Conservation (phyloP, 2,113 vertebrate species). For the Lepus timidus region DNA sequence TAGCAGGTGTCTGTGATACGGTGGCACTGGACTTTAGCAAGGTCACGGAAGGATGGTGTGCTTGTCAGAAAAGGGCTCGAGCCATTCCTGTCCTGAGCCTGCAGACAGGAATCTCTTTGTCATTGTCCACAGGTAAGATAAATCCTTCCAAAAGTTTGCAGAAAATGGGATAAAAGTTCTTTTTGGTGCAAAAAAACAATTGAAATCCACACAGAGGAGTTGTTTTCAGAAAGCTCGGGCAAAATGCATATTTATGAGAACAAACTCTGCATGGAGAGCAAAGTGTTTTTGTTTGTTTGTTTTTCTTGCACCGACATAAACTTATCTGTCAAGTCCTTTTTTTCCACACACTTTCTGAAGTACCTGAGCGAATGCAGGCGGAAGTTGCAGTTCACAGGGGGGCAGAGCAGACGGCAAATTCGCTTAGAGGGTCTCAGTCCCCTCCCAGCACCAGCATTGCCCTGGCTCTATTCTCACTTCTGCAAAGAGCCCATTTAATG, state of each 20-base stretch:
- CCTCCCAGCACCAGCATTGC: background rate
- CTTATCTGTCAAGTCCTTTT: too few relatives aligned
- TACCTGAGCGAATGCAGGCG: background rate
- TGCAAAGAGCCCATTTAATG: background rate
- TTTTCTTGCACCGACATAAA: too few relatives aligned
- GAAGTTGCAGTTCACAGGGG: background rate
- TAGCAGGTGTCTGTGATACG: background rate
- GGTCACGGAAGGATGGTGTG: background rate
- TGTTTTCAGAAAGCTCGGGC: too few relatives aligned
- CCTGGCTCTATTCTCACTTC: background rate
- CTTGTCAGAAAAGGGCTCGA: background rate
- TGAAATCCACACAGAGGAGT: too few relatives aligned
- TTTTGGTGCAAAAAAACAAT: too few relatives aligned
- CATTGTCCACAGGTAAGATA: background rate
- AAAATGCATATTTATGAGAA: too few relatives aligned
- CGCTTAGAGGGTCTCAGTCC: too few relatives aligned
- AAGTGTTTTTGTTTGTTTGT: too few relatives aligned
- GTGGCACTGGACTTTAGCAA: background rate
- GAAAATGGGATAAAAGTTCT: too few relatives aligned
- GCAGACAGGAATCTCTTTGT: background rate
- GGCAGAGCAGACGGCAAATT: background rate
- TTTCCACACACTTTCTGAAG: too few relatives aligned
- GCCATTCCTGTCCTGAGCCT: background rate
- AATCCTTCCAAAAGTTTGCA: too few relatives aligned
- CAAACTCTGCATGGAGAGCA: too few relatives aligned